A percentile compares a stretch with the other conserved stretches of the same genome.
Evolutionary conservation across 2,797 vertebrate species (phyloP).

Genomic region (Diplodus sargus): DNA sequence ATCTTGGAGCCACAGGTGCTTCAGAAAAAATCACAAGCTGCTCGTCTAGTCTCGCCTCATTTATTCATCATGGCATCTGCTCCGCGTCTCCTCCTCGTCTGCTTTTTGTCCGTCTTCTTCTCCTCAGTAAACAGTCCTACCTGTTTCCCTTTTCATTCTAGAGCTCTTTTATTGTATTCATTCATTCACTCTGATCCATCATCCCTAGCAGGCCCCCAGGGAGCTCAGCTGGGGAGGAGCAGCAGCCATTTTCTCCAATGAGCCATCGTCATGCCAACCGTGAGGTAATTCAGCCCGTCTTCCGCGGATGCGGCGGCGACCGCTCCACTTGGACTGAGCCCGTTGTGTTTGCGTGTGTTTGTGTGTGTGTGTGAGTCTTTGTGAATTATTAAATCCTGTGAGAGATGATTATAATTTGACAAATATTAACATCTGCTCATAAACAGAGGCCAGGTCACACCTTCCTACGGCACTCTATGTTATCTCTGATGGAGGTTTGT

Average conservation of each 20-base stretch:
- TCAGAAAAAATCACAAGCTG: constrained; percentile 9
- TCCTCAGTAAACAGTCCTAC: constrained; percentile 42
- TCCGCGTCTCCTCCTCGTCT: constrained; percentile 36
- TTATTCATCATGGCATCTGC: constrained; percentile 33
- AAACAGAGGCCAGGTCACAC: constrained; percentile 69
- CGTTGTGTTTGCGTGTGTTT: constrained; percentile 9
- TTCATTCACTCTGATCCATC: constrained; percentile 71
- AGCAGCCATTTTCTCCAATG: constrained; percentile 68
- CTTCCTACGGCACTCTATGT: constrained; percentile 44
- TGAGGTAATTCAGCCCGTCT: constrained; percentile 60
- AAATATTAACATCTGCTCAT: constrained; percentile 77
- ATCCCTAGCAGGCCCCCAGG: constrained; percentile 56
- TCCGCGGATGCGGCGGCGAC: constrained; percentile 25
- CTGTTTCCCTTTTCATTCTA: constrained; percentile 44
- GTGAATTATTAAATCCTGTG: constrained; percentile 59
- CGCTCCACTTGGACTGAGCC: constrained; percentile 50
- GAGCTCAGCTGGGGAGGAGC: constrained; percentile 73
- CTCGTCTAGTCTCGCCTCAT: constrained; percentile 11
- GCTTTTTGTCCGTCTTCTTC: constrained; percentile 24
- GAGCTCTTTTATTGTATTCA: constrained; percentile 60
- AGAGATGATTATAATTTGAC: constrained; percentile 69
- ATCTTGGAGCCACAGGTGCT: constrained; percentile 36
- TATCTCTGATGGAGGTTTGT: constrained; percentile 46
- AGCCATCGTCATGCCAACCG: constrained; percentile 74
- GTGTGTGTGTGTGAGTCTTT: constrained; percentile 16